Evolutionary conservation across 2,888 invertebrate species (phyloP).

Genomic region (Ormyrus thymus): DNA sequence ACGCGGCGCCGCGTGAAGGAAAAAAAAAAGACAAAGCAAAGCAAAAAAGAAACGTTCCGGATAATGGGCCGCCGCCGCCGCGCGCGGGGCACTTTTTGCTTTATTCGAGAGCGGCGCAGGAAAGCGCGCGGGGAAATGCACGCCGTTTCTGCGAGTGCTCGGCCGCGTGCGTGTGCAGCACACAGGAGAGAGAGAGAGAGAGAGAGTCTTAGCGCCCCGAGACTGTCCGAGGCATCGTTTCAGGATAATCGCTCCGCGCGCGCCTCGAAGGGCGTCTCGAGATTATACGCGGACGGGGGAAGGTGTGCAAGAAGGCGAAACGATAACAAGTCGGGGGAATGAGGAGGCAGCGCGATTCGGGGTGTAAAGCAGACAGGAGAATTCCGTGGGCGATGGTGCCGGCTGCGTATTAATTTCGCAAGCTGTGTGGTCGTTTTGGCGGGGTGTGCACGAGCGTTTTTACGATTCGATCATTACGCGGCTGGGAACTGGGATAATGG

Average conservation of each 20-base stretch:
- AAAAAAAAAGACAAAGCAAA: background rate
- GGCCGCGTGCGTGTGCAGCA: background rate
- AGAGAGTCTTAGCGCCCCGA: slow-evolving; percentile 19
- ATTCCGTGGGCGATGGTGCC: slow-evolving; percentile 14
- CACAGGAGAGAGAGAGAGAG: slow-evolving; percentile 19
- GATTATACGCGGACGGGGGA: slow-evolving; percentile 7
- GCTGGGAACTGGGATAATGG: background rate
- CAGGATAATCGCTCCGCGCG: slow-evolving; percentile 6
- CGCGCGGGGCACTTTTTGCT: slow-evolving; percentile 3
- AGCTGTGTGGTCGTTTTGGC: slow-evolving; percentile 1
- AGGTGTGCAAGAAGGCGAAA: slow-evolving; percentile 14
- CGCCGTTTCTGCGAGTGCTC: slow-evolving; percentile 7
- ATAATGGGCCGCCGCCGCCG: background rate
- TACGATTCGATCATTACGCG: slow-evolving; percentile 16
- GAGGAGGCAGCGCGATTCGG: background rate
- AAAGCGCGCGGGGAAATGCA: background rate
- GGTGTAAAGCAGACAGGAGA: background rate
- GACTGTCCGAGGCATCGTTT: background rate
- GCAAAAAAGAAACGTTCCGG: background rate
- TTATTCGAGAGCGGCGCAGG: background rate
- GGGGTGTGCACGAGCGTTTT: background rate
- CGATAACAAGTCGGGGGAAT: background rate
- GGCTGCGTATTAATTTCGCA: slow-evolving; percentile 23
- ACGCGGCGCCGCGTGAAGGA: background rate
- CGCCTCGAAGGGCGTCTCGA: background rate